Evolutionary conservation across 2,113 vertebrate genomes (phyloP), one percentile per base, ranked within the genome.

Genomic region (Psophia crepitans): DNA sequence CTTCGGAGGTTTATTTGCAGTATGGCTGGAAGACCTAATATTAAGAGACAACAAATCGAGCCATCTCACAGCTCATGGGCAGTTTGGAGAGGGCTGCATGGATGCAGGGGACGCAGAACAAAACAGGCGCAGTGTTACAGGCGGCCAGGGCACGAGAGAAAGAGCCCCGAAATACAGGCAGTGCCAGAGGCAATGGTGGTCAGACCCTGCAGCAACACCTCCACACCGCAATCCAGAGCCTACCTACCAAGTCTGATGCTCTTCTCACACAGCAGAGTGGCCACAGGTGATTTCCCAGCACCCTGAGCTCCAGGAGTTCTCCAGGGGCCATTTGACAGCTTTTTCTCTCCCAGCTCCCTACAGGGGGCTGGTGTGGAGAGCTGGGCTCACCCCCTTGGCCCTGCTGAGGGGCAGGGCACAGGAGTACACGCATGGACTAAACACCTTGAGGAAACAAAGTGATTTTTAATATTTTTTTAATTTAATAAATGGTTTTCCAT

Each of bases 1-100:
- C 48, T 68, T 84, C 51, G 6, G 58, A 81, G 73, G 37, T 94
- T 91, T 91, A 87, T 93, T 91, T 96, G 54, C 87, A 83, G 63
- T 44, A 48, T 56, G 32, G 61, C 70, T 90, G 87, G 78, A 82
- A 90, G 41, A 87, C 64, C 70, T 95, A 43, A 96, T 94, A 84
- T 79, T 91, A 65, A 20, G 5, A 70, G 84, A 83, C 81, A 94
- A 77, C 56, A 63, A 89, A 93, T 69, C 9, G 46, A 95, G 82
- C 12, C 48, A 73, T 46, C 69, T 74, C 4, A 0, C 23, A 4
- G 8, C 77, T 84, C 18, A 3, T 70, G 49, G 39, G 26, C 46
- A 85, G 77, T 23, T 85, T 65, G 64, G 37, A 57, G 19, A 43
- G 35, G 13, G 53, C 41, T 68, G 57, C 5, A 0, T 0, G 5